Evolutionary conservation across 2,797 vertebrate genomes (phyloP), one percentile per base, ranked within the genome.

Genomic region (Thripadectes ignobilis): DNA sequence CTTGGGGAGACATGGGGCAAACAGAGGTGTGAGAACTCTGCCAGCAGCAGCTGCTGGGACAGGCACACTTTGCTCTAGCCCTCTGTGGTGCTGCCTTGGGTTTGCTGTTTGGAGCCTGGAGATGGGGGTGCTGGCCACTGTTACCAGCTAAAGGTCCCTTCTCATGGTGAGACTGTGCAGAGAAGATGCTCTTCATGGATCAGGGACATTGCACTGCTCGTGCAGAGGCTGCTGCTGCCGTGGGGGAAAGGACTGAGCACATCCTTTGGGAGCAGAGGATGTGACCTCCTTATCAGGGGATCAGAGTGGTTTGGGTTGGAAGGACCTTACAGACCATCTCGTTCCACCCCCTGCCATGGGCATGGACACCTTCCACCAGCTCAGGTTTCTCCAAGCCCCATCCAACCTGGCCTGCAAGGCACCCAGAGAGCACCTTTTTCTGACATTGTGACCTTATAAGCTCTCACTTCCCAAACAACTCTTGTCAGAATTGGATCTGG

Each of bases 41-140:
- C 15, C 41, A 36, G 39, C 59, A 54, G 2, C 0, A 1, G 58
- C 71, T 48, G 71, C 78, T 63, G 83, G 51, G 20, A 30, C 26
- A 10, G 48, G 17, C 48, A 3, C 58, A 6, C 43, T 21, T 61
- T 30, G 74, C 36, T 54, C 1, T 9, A 57, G 69, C 72, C 43
- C 4, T 3, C 1, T 0, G 0, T n/a, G 71, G 16, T 10, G 41
- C 29, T 68, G 48, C 3, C 39, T 80, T 15, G 23, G 69, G 15
- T 77, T 92, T 92, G 74, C 93, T 92, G 75, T 45, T 12, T 29
- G 75, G 52, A 54, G 63, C 65, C 8, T 5, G 38, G 75, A 27
- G 4, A 15, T 16, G 61, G 67, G 57, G 9, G 32, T n/a, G 22
- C 24, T 36, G 61, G 43, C 67, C 18, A 2, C 32, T 3, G 21